Base-by-base conservation (phyloP, 2,113 vertebrate genomes). In the Tinamus guttatus region DNA sequence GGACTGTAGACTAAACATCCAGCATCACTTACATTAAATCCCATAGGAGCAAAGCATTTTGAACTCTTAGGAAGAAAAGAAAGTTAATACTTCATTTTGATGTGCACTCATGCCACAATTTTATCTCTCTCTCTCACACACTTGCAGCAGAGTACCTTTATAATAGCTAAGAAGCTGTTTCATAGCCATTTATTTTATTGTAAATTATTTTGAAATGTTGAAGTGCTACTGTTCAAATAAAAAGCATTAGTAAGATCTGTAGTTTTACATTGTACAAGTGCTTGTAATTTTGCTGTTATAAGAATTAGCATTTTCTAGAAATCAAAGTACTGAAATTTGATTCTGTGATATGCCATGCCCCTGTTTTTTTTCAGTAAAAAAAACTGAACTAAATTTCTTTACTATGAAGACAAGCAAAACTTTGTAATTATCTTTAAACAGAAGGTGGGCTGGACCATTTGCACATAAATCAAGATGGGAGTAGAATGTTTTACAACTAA, bases 11-110 rank as follows among this genome's bases (percentile, higher is more conserved):
- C 85, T 78, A 93, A 93, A 85, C 59, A 93, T 60, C 36, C 64
- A 92, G 82, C 73, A 94, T 71, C 76, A 63, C 60, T 96, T 90
- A 81, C 52, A 80, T 93, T 51, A 75, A 80, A 79, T 88, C 77
- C 62, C 82, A 49, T 5, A 84, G 87, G 73, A 93, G 25, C 4
- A 83, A 90, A 94, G 54, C 1, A 6, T 85, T 93, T 86, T 84
- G 56, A 93, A 79, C 56, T 56, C 47, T 67, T n/a, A 58, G 38
- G 38, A 84, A 75, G 32, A 51, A 82, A 90, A 91, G 93, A 64
- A 94, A 94, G 64, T 51, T 56, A 96, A 81, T 88, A 81, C 65
- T 86, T 83, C 19, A 32, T 90, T 95, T 78, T 90, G 40, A 24
- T 68, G 13, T 6, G 6, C 7, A 43, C 63, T 94, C 38, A 34